Conservation (phyloP, 2,797 vertebrate genomes). For the Acanthiza pusilla region DNA sequence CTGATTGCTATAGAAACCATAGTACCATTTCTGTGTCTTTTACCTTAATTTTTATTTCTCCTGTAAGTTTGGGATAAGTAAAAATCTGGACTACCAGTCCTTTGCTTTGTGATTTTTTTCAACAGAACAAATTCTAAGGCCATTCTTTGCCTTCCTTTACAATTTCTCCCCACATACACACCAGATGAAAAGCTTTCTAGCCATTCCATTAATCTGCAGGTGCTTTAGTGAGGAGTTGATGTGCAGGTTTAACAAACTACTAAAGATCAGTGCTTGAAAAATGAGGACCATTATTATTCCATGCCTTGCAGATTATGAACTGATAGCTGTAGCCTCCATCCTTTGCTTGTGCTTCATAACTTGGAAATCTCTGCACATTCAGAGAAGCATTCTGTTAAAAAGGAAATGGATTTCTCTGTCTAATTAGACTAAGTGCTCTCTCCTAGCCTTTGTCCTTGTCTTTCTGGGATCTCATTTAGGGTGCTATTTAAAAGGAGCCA, state of each 20-base stretch:
- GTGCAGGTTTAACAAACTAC: conserved; percentile 38
- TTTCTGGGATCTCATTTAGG: conserved; percentile 50
- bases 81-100: neutral
- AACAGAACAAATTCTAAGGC: neutral
- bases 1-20: neutral
- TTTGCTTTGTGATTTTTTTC: neutral
- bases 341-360: conserved; percentile 3
- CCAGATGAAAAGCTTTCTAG: conserved; percentile 27
- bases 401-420: conserved; percentile 57
- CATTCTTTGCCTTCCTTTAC: neutral
- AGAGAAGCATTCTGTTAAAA: conserved; percentile 34
- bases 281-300: conserved; percentile 55
- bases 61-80: neutral
- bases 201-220: conserved; percentile 45
- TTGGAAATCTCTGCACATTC: conserved; percentile 54
- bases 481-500: conserved; percentile 52
- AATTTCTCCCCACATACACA: neutral
- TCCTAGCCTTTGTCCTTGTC: conserved; percentile 63
- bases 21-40: neutral
- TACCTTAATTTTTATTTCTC: neutral
- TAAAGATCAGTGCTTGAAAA: conserved; percentile 53
- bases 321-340: conserved; percentile 35
- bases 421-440: conserved; percentile 63
- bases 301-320: conserved; percentile 54
- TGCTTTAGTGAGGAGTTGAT: conserved; percentile 26